Conservation (phyloP, 2,113 vertebrate genomes). For the Oryzias woworae region DNA sequence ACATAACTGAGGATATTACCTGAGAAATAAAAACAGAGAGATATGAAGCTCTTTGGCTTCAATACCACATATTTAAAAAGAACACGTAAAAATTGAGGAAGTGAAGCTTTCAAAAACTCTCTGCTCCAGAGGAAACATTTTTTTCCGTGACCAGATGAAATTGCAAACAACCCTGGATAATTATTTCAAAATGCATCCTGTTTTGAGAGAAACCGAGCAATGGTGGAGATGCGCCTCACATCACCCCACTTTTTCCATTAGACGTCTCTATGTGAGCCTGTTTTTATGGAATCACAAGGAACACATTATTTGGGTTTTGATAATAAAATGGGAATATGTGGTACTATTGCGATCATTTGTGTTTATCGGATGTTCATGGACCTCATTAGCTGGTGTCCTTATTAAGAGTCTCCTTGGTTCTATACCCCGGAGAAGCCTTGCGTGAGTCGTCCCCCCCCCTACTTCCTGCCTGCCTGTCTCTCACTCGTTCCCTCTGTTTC, state of each 20-base stretch:
- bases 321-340: slow-evolving; percentile 19
- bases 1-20: too few species aligned
- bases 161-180: slow-evolving; percentile 68
- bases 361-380: slow-evolving; percentile 43
- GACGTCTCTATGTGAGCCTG: slow-evolving; percentile 23
- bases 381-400: slow-evolving; percentile 67
- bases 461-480: slow-evolving; percentile 6
- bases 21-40: too few species aligned
- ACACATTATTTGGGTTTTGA: slow-evolving; percentile 12
- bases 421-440: slow-evolving; percentile 43
- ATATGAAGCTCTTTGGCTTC: too few species aligned
- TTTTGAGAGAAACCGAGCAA: slow-evolving; percentile 62
- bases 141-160: slow-evolving; percentile 68
- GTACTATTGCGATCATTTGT: slow-evolving; percentile 21
- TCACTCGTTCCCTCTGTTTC: slow-evolving; percentile 50
- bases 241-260: slow-evolving; percentile 36
- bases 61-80: neutral
- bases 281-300: slow-evolving; percentile 34
- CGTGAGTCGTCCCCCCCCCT: slow-evolving; percentile 42
- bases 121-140: slow-evolving; percentile 48
- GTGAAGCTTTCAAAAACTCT: slow-evolving; percentile 50
- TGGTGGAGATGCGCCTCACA: slow-evolving; percentile 49
- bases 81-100: slow-evolving; percentile 30
- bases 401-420: slow-evolving; percentile 60
- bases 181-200: slow-evolving; percentile 75